Evolutionary conservation across 53 echinoderm and acorn worm genomes (phyloP).

Genomic region (Pentamera pediparva): DNA sequence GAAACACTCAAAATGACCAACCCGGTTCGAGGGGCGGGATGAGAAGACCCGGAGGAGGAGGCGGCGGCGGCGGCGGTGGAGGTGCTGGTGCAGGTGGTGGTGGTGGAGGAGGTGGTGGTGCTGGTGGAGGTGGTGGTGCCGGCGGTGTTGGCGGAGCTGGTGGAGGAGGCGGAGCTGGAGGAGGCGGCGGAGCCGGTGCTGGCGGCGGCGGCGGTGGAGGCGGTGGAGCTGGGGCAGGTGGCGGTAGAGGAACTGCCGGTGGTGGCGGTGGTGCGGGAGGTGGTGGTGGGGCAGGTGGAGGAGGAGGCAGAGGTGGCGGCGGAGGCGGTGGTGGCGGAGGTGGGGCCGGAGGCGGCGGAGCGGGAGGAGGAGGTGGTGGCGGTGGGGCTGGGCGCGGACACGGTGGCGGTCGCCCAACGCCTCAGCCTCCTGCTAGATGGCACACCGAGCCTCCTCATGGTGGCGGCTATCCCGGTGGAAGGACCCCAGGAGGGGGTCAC

Average conservation of each 20-base stretch:
- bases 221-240: background rate
- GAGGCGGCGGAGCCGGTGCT: background rate
- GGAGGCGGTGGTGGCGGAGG: background rate
- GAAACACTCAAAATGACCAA: background rate
- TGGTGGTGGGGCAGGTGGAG: background rate
- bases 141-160: background rate
- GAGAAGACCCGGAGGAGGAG: background rate
- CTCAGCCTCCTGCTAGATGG: no score
- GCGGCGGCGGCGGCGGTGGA: background rate
- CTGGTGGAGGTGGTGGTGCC: background rate
- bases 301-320: background rate
- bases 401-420: no score
- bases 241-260: background rate
- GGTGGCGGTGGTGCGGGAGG: background rate
- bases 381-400: background rate
- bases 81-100: constrained; percentile 1
- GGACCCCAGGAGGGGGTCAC: no score
- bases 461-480: no score
- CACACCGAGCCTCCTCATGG: no score
- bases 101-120: background rate
- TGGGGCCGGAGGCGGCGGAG: background rate
- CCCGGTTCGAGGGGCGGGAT: constrained; percentile 2
- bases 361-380: background rate
- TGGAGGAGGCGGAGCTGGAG: background rate
- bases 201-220: background rate